Percentiles rank a stretch among this genome's conserved stretches.
Conservation (phyloP, 2,888 invertebrate genomes). For the Chrysolina oricalcia region DNA sequence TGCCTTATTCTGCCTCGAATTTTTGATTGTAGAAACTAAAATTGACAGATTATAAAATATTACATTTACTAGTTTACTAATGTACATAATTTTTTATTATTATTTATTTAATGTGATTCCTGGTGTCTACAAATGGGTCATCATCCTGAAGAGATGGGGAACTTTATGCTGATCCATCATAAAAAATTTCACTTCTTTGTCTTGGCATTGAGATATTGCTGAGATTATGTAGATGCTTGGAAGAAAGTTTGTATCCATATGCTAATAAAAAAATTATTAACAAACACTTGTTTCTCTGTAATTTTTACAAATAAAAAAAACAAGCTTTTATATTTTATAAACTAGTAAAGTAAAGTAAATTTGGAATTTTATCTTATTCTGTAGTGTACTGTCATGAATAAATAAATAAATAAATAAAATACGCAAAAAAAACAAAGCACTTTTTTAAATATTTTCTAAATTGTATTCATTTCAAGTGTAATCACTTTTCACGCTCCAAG, state of each 20-base stretch:
- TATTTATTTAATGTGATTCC: constrained; percentile 26
- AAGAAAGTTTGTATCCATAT: neutral
- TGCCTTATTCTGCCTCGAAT: constrained; percentile 54
- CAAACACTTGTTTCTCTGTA: neutral
- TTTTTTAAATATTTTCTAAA: too few relatives aligned
- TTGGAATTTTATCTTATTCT: too few relatives aligned
- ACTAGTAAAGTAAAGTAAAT: too few relatives aligned
- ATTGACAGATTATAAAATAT: neutral
- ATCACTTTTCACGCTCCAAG: too few relatives aligned
- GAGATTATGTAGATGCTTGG: neutral
- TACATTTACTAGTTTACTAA: constrained; percentile 35
- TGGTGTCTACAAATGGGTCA: neutral
- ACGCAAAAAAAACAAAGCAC: too few relatives aligned
- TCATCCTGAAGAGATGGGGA: neutral
- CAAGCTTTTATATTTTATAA: too few relatives aligned
- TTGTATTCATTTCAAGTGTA: too few relatives aligned
- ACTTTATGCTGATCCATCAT: neutral
- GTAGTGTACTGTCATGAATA: too few relatives aligned
- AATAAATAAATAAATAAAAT: too few relatives aligned
- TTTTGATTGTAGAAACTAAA: constrained; percentile 27
- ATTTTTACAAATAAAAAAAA: too few relatives aligned
- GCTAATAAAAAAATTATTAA: constrained; percentile 35
- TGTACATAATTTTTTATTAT: constrained; percentile 43
- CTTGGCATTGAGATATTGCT: neutral
- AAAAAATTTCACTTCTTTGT: neutral